Conservation (phyloP, 2,113 vertebrate species). For the Hyperoodon ampullatus region DNA sequence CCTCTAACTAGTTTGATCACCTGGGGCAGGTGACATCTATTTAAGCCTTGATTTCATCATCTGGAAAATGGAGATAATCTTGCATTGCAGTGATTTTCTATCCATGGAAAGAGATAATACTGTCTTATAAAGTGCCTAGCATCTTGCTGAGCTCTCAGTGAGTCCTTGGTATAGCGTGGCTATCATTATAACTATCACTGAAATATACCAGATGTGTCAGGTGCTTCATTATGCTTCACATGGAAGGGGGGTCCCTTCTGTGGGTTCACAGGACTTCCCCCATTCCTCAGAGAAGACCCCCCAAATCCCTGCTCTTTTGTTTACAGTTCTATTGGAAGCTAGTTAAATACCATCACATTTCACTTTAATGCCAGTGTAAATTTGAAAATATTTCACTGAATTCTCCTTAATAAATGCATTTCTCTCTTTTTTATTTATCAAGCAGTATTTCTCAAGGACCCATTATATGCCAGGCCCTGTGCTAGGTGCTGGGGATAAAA, state of each 20-base stretch:
- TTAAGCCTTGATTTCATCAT: background rate
- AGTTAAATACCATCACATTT: background rate
- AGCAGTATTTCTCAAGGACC: background rate
- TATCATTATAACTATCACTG: background rate
- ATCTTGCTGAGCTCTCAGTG: background rate
- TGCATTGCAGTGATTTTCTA: fast-evolving
- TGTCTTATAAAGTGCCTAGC: background rate
- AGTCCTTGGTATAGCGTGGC: background rate
- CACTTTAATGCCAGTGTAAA: background rate
- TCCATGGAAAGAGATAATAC: background rate
- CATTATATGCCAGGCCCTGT: background rate
- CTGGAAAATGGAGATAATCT: background rate
- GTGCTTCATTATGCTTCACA: fast-evolving
- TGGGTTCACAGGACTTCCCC: no score
- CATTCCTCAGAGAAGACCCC: background rate
- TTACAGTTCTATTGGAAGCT: background rate
- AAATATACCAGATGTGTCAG: background rate
- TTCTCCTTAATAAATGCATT: background rate
- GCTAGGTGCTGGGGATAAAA: background rate
- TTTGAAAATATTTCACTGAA: conserved; percentile 23
- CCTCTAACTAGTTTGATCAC: background rate
- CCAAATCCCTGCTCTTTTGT: background rate
- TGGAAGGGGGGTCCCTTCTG: background rate
- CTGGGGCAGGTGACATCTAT: background rate
- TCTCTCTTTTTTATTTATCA: conserved; percentile 1